Evolutionary conservation across 2,113 vertebrate genomes (phyloP), one percentile per base, ranked within the genome.

Genomic region (Catagonus wagneri): DNA sequence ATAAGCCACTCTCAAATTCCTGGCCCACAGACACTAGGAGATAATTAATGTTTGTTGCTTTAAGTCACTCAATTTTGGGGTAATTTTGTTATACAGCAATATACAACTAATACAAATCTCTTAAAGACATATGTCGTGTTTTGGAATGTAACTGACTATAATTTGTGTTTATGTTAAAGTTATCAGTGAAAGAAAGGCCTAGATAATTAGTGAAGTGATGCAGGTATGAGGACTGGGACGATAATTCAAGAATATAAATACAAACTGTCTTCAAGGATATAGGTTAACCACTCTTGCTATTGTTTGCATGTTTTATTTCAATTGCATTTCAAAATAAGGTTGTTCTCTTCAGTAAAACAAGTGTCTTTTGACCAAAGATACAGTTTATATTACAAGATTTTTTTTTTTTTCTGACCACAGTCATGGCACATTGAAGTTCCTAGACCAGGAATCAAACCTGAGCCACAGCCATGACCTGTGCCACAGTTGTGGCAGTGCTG

Each of bases 161-260:
- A 58, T 78, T 44, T 81, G 6, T 36, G 15, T 25, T 34, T 52
- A 52, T 72, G 36, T 84, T 86, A 69, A 39, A 56, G 32, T 71
- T 92, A 58, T 29, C 39, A 66, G 61, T 83, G 39, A 58, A 89
- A 65, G 29, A 60, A 89, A 89, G 7, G 15, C 4, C 39, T 87
- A 94, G 84, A 20, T 78, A 83, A 52, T 83, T 92, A 81, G 81
- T 89, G 23, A 87, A 63, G 36, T 74, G 50, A 79, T 66, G 27
- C 44, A 83, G 32, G 71, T 61, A 34, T 84, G 79, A 58, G n/a
- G 9, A 78, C 23, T 25, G 15, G 56, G 34, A 95, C 74, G n/a
- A 68, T 7, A 89, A 86, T 65, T 72, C 56, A 36, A 80, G 12
- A 83, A 52, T 89, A 74, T 75, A 91, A 87, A 25, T 20, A 86